Base-by-base conservation (phyloP, 2,113 vertebrate species). In the Pleuronectes platessa region DNA sequence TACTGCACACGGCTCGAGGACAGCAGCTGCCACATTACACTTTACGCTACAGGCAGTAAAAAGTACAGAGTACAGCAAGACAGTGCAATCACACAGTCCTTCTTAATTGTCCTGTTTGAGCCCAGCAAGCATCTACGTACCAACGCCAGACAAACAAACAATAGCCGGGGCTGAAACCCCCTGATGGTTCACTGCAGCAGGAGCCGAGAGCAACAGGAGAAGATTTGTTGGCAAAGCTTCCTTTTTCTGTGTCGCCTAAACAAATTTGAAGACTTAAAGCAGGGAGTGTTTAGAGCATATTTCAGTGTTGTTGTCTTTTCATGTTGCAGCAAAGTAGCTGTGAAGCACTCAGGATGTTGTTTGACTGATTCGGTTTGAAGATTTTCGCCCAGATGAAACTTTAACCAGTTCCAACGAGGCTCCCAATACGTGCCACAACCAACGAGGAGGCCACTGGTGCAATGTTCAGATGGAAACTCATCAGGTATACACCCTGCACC, bases 401-500 rank as follows among this genome's bases (percentile, higher is more conserved):
- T 12, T 1, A 21, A 60, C 74, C 42, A 21, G 18, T 61, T 26
- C 54, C 37, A 63, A 2, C 9, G 11, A 27, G 4, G 12, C 49
- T 21, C n/a, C 3, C n/a, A 3, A 26, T 31, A 42, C 2, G 2
- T 24, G 59, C n/a, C 3, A 26, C n/a, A 18, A 58, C 11, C 49
- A 17, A 13, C 0, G 11, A 13, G 11, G 40, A 42, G 40, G 40
- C 40, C 40, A 42, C 11, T 42, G 3, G n/a, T 18, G 59, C 15
- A 60, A 76, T 61, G 79, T 72, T 81, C 62, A 72, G 60, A 51
- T 53, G n/a, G 63, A 56, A 70, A 26, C 45, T 55, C 5, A 51
- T 31, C 65, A 61, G 37, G n/a, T 26, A 53, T 26, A 58, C 60
- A n/a, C n/a, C 54, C 75, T 55, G 35, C 37, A 18, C 23, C 31